These are phyloP conservation scores for Callithrix jacchus DNA, from an alignment of 2,113 vertebrate genomes.

Conservation along the genomic window DNA sequence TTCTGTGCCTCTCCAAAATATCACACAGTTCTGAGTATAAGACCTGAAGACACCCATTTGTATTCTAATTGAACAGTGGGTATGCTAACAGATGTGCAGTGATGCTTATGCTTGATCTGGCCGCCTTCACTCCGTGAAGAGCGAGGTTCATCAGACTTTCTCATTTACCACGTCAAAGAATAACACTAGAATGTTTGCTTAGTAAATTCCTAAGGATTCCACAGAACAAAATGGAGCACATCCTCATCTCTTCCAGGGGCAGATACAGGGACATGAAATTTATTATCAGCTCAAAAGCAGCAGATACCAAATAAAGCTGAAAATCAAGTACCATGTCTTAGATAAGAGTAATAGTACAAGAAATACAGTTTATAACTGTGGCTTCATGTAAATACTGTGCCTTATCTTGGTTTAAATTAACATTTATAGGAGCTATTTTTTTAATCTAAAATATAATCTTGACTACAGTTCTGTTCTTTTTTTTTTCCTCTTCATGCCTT, in stretches of 20 bases:
- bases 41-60: not conserved
- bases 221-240: not conserved
- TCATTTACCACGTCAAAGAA: not conserved
- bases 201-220: not conserved
- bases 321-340: not conserved
- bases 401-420: constrained; percentile 49
- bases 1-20: not conserved
- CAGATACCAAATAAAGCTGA: not conserved
- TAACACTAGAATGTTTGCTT: constrained; percentile 3
- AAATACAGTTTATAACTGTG: not conserved
- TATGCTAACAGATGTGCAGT: not conserved
- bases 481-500: constrained; percentile 44
- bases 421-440: constrained; percentile 42
- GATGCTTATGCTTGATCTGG: not conserved
- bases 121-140: not conserved
- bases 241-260: not conserved
- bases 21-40: not conserved
- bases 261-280: not conserved
- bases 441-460: constrained; percentile 66
- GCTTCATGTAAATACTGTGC: not conserved
- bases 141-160: not conserved
- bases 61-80: not conserved
- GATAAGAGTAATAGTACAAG: not conserved
- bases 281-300: not conserved
- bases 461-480: constrained; percentile 43